Percentiles rank a stretch among this genome's conserved stretches.
phyloP scores from a whole-genome alignment of 2,888 invertebrate species.

The Pardosa pseudoannulata region DNA sequence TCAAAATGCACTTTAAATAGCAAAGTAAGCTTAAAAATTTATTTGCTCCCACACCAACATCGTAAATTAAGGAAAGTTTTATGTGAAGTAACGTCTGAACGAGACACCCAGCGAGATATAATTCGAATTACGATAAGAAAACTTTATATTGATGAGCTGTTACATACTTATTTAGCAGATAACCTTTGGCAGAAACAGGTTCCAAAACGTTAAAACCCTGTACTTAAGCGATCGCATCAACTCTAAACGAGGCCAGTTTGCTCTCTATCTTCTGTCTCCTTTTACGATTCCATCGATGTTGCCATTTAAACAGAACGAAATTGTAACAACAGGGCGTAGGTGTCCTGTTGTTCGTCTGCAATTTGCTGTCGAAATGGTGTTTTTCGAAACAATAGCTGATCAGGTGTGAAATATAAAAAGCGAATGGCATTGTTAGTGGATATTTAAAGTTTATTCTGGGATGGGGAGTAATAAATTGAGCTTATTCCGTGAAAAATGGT shows the following conservation, averaged over 20 bases:
- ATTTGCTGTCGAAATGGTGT: background rate
- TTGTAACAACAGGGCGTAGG: background rate
- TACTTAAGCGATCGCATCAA: background rate
- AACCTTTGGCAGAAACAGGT: background rate
- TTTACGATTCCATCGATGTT: background rate
- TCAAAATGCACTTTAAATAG: too few relatives aligned
- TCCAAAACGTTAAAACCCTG: background rate
- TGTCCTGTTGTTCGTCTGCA: background rate
- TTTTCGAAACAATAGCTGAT: background rate
- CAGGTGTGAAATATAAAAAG: background rate
- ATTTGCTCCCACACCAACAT: too few relatives aligned
- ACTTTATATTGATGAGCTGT: background rate
- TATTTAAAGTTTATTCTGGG: background rate
- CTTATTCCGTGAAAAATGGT: too few relatives aligned
- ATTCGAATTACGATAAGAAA: too few relatives aligned
- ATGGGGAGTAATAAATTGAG: background rate
- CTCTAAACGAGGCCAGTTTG: background rate
- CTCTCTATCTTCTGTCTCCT: background rate
- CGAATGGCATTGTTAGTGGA: background rate
- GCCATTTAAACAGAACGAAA: background rate
- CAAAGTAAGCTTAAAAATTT: too few relatives aligned
- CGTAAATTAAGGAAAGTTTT: too few relatives aligned
- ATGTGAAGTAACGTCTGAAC: too few relatives aligned
- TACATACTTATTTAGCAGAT: background rate
- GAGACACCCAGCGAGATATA: too few relatives aligned